Conservation (phyloP, 2,113 vertebrate genomes). For the Pseudopodoces humilis region DNA sequence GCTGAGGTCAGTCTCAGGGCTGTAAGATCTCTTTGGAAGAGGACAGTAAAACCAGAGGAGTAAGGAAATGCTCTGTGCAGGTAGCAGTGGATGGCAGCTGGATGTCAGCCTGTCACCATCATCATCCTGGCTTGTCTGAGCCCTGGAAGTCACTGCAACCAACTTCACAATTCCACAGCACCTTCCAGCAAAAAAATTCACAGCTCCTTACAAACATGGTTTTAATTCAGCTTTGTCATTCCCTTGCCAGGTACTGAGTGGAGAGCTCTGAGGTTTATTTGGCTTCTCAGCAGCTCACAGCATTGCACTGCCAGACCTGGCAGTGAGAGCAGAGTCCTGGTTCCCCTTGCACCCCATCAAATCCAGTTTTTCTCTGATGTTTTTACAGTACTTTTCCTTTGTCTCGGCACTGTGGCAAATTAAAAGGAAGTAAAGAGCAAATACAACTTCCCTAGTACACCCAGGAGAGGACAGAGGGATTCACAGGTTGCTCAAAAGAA, state of each 20-base stretch:
- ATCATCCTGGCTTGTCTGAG: neutral
- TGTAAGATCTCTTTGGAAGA: neutral
- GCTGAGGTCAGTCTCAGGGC: neutral
- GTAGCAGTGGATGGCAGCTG: neutral
- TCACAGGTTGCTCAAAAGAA: neutral
- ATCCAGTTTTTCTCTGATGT: neutral
- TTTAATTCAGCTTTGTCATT: conserved; percentile 27
- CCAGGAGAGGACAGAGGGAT: neutral
- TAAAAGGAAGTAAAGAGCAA: neutral
- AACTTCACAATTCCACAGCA: neutral
- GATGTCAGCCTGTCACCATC: neutral
- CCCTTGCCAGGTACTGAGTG: neutral
- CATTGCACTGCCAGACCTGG: neutral
- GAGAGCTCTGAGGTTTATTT: neutral
- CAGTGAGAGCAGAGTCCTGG: neutral
- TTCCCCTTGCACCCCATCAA: neutral
- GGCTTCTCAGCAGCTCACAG: neutral
- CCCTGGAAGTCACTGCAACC: neutral
- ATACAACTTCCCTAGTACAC: neutral
- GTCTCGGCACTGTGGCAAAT: neutral
- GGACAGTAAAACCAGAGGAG: neutral
- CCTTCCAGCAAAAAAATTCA: neutral
- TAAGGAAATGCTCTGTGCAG: neutral
- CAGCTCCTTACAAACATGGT: neutral
- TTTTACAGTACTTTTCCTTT: neutral